phyloP scores from a whole-genome alignment of 2,888 invertebrate species.

The Crioceris asparagi region DNA sequence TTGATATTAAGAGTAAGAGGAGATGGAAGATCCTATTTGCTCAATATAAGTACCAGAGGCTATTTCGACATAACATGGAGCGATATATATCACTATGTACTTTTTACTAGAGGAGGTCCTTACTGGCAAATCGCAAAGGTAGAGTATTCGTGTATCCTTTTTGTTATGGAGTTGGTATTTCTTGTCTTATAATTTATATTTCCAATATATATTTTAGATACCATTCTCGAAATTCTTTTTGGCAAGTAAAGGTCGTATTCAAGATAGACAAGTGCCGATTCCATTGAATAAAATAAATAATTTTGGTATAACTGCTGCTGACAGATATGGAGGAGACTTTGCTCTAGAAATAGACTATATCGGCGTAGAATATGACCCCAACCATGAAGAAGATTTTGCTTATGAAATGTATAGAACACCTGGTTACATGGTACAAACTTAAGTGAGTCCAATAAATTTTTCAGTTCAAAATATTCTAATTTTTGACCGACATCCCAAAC shows the following conservation, averaged over 20 bases:
- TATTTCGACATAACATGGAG: conserved; percentile 81
- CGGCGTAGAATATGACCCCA: conserved; percentile 72
- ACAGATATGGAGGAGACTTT: conserved; percentile 74
- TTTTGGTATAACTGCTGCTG: conserved; percentile 75
- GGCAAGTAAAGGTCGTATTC: conserved; percentile 71
- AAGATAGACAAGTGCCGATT: conserved; percentile 66
- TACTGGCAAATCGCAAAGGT: conserved; percentile 94
- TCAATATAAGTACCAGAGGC: conserved; percentile 68
- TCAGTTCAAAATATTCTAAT: too few species aligned
- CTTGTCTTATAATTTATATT: not conserved
- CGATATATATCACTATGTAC: conserved; percentile 73
- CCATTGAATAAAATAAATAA: conserved; percentile 51
- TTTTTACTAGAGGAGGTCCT: conserved; percentile 94
- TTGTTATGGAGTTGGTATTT: not conserved
- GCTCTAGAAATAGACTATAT: conserved; percentile 87
- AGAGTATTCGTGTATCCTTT: conserved; percentile 16
- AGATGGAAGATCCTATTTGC: conserved; percentile 83
- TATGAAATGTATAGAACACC: conserved; percentile 83
- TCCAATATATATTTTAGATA: conserved; percentile 50
- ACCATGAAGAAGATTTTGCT: conserved; percentile 74
- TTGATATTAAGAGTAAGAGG: conserved; percentile 75
- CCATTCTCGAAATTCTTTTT: conserved; percentile 90
- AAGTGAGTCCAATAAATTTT: too few species aligned
- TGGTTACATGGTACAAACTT: conserved; percentile 55
- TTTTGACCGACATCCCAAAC: too few species aligned